Evolutionary conservation across 2,888 invertebrate species (phyloP), one percentile per base, ranked within the genome.

Genomic region (Tribolium freemani): DNA sequence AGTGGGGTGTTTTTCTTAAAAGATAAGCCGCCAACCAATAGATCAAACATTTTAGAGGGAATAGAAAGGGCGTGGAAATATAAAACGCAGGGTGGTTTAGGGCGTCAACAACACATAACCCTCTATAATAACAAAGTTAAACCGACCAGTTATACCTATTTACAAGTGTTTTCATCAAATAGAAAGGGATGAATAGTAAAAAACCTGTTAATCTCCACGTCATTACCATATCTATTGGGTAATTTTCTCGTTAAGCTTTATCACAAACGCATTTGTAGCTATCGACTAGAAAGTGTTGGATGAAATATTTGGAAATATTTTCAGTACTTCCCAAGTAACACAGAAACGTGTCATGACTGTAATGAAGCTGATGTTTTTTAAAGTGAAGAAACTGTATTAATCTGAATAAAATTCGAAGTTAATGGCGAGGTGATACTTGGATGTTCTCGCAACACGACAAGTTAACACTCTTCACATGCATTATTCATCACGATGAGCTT

Each of bases 51-150:
- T 66, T 44, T 46, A 56, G 54, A 45, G 56, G 31, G 66, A 10
- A n/a, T 21, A 10, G 71, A 53, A 73, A 71, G 78, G 76, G 77
- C 76, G 77, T 74, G 76, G 76, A 71, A 51, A 73, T 71, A 61
- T 74, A 72, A 78, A 79, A 75, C 66, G 74, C 75, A 75, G 77
- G 78, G 79, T 76, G 77, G 77, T 76, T 67, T 72, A 71, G 79
- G 77, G 79, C 77, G 79, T 74, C 69, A 66, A 66, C 57, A 53
- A 51, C 45, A 53, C 46, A 46, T 31, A 67, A 67, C 67, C 71
- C 66, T 71, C 71, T 71, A 66, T 66, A 71, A 66, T 66, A 71
- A 71, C 45, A 71, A 66, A 57, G 57, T 67, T 67, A 57, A 66
- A 66, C 66, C 66, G 21, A 66, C 66, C n/a, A 57, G 54, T 38